Evolutionary conservation across 2,797 vertebrate genomes (phyloP).

Genomic region (Arrhamphus sclerolepis): DNA sequence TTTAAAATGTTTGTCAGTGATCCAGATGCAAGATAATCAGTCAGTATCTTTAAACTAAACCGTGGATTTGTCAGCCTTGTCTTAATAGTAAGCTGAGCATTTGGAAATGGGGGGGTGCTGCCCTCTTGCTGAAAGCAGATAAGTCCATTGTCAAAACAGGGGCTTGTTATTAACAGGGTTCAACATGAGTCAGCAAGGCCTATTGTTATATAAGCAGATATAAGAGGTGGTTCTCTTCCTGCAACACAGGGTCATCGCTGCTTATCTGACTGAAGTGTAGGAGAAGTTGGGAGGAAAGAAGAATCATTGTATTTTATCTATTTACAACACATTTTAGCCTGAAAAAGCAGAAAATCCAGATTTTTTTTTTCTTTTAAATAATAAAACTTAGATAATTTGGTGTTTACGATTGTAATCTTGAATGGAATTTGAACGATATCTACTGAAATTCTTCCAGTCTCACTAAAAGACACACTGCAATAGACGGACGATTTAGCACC

Average conservation of each 20-base stretch:
- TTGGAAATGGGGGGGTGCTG: constrained; percentile 16
- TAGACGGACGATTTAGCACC: no score
- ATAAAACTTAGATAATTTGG: no score
- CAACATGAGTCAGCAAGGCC: constrained; percentile 47
- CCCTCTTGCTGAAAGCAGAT: constrained; percentile 27
- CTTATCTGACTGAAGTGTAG: constrained; percentile 39
- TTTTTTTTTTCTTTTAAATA: no score
- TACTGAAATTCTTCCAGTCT: no score
- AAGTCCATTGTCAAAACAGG: constrained; percentile 24
- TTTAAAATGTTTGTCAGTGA: constrained; percentile 32
- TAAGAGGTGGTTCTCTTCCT: constrained; percentile 39
- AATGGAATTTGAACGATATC: no score
- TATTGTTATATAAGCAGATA: constrained; percentile 53
- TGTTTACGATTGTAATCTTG: no score
- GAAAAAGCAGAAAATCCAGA: not conserved
- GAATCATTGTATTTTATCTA: constrained; percentile 39
- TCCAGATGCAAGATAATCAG: constrained; percentile 49
- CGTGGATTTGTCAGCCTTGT: constrained; percentile 25
- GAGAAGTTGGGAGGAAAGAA: constrained; percentile 21
- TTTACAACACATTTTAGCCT: constrained; percentile 6
- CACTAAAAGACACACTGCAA: no score
- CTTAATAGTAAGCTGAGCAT: constrained; percentile 20
- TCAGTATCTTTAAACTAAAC: constrained; percentile 12
- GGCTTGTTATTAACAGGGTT: constrained; percentile 31
- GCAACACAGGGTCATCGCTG: constrained; percentile 22